These are phyloP conservation scores for Andrena bucephala DNA, from an alignment of 2,888 invertebrate species.

Conservation along the genomic window DNA sequence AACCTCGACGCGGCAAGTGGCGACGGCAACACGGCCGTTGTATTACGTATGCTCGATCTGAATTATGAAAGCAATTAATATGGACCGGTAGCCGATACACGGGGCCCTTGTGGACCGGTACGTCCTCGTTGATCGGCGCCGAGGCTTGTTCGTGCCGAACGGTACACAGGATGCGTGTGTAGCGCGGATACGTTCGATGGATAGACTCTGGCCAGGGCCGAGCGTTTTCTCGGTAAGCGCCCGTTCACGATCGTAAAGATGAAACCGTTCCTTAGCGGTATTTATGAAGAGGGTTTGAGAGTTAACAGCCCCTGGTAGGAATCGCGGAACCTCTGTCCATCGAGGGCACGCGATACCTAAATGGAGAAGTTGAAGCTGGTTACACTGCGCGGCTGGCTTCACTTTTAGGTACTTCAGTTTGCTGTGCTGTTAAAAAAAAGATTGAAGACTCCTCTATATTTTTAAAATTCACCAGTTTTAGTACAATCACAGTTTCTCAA, in stretches of 20 bases:
- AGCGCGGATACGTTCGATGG: constrained; percentile 45
- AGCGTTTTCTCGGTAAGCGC: constrained; percentile 26
- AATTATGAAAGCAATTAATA: constrained; percentile 78
- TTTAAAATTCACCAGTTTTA: not conserved
- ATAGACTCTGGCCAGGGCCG: constrained; percentile 48
- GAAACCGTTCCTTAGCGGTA: constrained; percentile 16
- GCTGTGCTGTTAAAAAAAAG: not conserved
- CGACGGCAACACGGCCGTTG: constrained; percentile 47
- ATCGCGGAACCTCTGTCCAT: not conserved
- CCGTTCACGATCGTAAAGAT: constrained; percentile 50
- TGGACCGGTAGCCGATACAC: constrained; percentile 73
- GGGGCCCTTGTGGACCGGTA: constrained; percentile 40
- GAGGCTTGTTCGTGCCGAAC: constrained; percentile 35
- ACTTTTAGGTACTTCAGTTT: not conserved
- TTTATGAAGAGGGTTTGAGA: constrained; percentile 58
- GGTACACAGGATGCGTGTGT: constrained; percentile 34
- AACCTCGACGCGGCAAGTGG: constrained; percentile 50
- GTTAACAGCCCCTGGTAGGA: constrained; percentile 35
- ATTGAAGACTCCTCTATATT: not conserved
- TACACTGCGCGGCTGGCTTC: not conserved
- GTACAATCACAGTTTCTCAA: not conserved
- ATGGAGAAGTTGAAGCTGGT: not conserved
- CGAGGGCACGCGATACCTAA: constrained; percentile 30
- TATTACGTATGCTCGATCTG: constrained; percentile 62
- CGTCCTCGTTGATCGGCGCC: constrained; percentile 50